Evolutionary conservation across 2,888 invertebrate species (phyloP), one percentile per base, ranked within the genome.

Genomic region (Drosophila austrosaltans): DNA sequence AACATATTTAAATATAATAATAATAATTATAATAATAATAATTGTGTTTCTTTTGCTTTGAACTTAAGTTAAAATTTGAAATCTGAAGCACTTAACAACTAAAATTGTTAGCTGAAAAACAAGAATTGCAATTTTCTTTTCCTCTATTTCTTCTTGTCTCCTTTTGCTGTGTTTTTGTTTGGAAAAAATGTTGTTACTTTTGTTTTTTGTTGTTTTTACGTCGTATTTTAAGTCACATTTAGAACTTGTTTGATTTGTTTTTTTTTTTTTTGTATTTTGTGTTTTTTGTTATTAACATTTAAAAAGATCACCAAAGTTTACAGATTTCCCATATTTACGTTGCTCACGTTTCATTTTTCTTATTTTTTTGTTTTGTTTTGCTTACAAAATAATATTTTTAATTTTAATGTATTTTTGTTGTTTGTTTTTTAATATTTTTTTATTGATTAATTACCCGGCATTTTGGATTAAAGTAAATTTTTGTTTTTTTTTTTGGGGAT

Each of bases 281-380:
- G 60, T 66, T 64, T 68, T 87, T 86, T 74, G 74, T 79, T 84
- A 83, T 86, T 88, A 86, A 89, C 87, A 89, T 89, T 87, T 84
- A 89, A 89, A 87, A 87, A 89, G 89, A 87, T 87, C 87, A 87
- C 87, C 87, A 87, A 87, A 89, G 87, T 87, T 87, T 89, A 89
- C 87, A 85, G 82, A 81, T 85, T 87, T 87, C 87, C 87, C 87
- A 87, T 87, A 84, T 87, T 76, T 85, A 72, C 75, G 80, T 77
- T 77, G 81, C 87, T 85, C 77, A 79, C 72, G 72, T 78, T 82
- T 70, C 70, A 76, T 69, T 77, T 79, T 77, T 69, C 75, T 57
- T 63, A 36, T 53, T 54, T 67, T 66, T 54, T 57, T 65, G 48
- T 59, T 65, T 59, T 74, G 69, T 72, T 63, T 65, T 72, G 53